A percentile compares a stretch with the other conserved stretches of the same genome.
phyloP scores from a whole-genome alignment of 2,113 vertebrate genomes.

The Pygoscelis adeliae region DNA sequence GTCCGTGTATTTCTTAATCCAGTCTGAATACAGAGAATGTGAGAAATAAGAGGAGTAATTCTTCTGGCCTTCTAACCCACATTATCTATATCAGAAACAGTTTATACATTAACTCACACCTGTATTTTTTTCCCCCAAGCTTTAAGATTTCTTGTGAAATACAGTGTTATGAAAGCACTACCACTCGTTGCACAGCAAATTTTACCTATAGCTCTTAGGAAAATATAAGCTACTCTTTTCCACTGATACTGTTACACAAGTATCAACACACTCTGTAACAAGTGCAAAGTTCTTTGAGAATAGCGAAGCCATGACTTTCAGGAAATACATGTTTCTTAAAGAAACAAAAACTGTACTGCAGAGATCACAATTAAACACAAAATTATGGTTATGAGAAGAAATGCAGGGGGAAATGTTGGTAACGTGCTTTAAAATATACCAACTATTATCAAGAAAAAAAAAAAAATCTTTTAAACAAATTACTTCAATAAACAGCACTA shows the following conservation, averaged over 20 bases:
- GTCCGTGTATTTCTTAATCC: not conserved
- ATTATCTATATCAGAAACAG: not conserved
- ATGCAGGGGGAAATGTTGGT: accelerated
- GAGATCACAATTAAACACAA: not conserved
- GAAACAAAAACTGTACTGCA: not conserved
- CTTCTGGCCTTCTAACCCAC: not conserved
- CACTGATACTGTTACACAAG: not conserved
- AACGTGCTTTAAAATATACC: not conserved
- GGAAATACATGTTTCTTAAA: not conserved
- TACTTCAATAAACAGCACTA: not conserved
- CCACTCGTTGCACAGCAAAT: not conserved
- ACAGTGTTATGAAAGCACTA: not conserved
- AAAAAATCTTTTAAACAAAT: not conserved
- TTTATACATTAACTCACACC: not conserved
- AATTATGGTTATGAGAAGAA: not conserved
- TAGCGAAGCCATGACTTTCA: not conserved
- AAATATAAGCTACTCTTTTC: accelerated
- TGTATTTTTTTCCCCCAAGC: not conserved
- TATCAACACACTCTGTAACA: not conserved
- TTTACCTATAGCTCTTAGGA: not conserved
- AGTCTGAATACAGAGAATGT: not conserved
- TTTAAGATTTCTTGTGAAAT: not conserved
- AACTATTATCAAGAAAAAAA: not conserved
- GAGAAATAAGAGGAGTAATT: not conserved
- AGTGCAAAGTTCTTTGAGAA: not conserved